These are phyloP conservation scores for Lottia gigantea DNA, from an alignment of 2,888 invertebrate species.

Conservation along the genomic window DNA sequence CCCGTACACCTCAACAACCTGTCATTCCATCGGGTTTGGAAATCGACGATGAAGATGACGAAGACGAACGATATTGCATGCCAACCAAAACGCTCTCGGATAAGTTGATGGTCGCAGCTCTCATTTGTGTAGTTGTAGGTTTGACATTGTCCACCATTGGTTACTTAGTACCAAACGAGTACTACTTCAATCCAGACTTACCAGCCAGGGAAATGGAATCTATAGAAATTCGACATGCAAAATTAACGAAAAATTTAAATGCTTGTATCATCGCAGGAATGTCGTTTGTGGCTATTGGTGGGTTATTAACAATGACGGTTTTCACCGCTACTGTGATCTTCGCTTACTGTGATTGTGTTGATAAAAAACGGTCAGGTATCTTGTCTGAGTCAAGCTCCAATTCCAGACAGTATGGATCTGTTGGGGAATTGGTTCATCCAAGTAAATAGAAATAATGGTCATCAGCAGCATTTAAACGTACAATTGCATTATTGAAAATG, in stretches of 20 bases:
- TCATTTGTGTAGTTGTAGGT: conserved; percentile 38
- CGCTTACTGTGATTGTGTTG: conserved; percentile 16
- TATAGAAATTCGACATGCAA: conserved; percentile 44
- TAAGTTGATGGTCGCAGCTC: conserved; percentile 29
- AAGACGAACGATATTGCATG: neutral
- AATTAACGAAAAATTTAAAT: conserved; percentile 38
- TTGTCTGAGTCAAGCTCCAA: too few relatives aligned
- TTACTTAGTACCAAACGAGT: conserved; percentile 45
- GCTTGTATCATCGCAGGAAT: conserved; percentile 46
- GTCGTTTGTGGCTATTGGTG: conserved; percentile 42
- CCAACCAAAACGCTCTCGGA: conserved; percentile 27
- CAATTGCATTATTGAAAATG: too few relatives aligned
- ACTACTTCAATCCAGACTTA: conserved; percentile 38
- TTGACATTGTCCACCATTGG: conserved; percentile 43
- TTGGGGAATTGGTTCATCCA: too few relatives aligned
- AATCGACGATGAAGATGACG: neutral
- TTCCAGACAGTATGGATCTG: too few relatives aligned
- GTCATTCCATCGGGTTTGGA: neutral
- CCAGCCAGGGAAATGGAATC: conserved; percentile 52
- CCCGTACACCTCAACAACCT: too few relatives aligned
- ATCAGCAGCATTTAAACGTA: too few relatives aligned
- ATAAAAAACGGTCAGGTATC: neutral
- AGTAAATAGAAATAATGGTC: too few relatives aligned
- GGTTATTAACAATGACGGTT: conserved; percentile 36
- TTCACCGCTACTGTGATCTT: conserved; percentile 20